Conservation (phyloP, 23 tunicate species). For the Corella eumyota region DNA sequence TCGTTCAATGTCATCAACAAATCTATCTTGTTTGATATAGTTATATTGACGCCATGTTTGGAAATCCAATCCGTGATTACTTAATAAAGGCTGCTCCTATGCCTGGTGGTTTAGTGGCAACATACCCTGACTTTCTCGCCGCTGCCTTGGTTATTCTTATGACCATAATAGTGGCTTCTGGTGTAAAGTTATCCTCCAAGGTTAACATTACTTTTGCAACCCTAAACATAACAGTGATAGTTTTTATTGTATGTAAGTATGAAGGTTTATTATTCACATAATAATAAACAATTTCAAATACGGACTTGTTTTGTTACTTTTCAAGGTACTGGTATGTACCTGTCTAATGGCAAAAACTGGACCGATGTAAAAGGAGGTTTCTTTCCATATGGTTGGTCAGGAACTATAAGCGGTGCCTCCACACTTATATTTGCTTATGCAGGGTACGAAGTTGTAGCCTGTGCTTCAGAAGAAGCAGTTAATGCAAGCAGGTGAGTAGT, state of each 20-base stretch:
- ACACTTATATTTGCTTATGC: constrained; percentile 78
- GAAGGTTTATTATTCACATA: no score
- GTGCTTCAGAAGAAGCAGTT: constrained; percentile 62
- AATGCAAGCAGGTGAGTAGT: constrained; percentile 75
- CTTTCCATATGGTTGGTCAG: constrained; percentile 67
- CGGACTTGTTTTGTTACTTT: no score
- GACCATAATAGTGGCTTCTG: constrained; percentile 10
- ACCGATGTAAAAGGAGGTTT: constrained; percentile 47
- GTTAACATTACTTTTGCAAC: constrained; percentile 21
- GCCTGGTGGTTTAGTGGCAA: constrained; percentile 35
- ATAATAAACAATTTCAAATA: no score
- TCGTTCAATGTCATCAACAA: no score
- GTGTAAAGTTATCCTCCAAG: constrained; percentile 48
- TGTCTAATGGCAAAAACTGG: constrained; percentile 56
- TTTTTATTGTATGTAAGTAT: constrained; percentile 38
- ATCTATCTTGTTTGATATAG: constrained; percentile 7
- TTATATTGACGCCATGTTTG: constrained; percentile 24
- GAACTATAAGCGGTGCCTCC: constrained; percentile 76
- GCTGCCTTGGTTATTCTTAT: constrained; percentile 15
- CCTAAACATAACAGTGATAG: constrained; percentile 26
- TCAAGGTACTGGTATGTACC: constrained; percentile 71
- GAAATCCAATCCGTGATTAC: constrained; percentile 17
- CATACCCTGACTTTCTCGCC: constrained; percentile 54
- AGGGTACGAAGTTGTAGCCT: constrained; percentile 76
- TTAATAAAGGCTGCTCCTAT: constrained; percentile 27